phyloP scores from a whole-genome alignment of 1,140 invertebrate species.

The Halictus rubicundus region DNA sequence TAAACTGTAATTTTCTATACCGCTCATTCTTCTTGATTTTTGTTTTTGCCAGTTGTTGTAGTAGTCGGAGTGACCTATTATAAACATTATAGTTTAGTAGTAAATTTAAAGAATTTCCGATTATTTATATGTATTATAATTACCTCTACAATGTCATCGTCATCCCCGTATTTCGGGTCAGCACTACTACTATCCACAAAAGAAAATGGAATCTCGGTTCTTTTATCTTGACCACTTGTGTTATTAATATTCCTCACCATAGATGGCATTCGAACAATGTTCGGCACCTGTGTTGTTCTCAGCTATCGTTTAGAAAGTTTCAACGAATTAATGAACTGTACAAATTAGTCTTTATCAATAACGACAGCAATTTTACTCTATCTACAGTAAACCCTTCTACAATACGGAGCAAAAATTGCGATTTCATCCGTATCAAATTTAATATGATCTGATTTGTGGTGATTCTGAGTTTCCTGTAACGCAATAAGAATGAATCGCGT shows the following conservation, averaged over 20 bases:
- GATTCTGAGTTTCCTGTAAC: no score
- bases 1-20: background rate
- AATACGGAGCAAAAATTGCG: no score
- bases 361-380: no score
- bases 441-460: no score
- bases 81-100: background rate
- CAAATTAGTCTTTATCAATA: no score
- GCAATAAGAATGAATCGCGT: no score
- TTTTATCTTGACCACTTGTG: background rate
- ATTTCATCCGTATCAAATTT: no score
- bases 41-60: constrained; percentile 16
- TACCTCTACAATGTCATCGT: constrained; percentile 37
- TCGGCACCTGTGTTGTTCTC: background rate
- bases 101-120: background rate
- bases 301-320: background rate
- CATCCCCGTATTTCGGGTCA: background rate
- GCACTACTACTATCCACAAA: background rate
- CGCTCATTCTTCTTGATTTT: constrained; percentile 33
- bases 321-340: background rate
- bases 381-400: no score
- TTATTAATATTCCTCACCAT: background rate
- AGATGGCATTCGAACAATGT: background rate
- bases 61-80: constrained; percentile 9
- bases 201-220: background rate
- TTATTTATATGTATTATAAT: background rate